Conservation (phyloP, 2,888 invertebrate genomes). For the Chrysolina oricalcia region DNA sequence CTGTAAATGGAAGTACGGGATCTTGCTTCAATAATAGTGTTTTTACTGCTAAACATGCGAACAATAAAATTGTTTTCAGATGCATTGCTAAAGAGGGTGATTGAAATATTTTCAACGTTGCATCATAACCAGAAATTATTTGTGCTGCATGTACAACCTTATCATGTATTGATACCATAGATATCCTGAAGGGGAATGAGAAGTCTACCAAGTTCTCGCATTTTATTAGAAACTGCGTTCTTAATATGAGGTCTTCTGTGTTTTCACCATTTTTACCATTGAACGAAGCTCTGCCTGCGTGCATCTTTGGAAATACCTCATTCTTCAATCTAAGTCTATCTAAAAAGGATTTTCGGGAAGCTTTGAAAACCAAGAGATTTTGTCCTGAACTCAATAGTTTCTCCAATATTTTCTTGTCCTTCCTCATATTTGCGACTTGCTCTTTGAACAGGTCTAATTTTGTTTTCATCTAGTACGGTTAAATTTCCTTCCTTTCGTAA, state of each 20-base stretch:
- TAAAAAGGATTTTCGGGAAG: conserved; percentile 47
- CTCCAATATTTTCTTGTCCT: conserved; percentile 13
- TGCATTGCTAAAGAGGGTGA: conserved; percentile 55
- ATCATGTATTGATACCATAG: conserved; percentile 38
- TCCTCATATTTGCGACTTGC: conserved; percentile 30
- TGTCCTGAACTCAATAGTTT: conserved; percentile 47
- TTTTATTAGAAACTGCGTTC: conserved; percentile 55
- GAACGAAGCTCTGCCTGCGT: too few species aligned
- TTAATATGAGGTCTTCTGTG: conserved; percentile 57
- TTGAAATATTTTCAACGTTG: conserved; percentile 46
- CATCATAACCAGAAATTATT: conserved; percentile 51
- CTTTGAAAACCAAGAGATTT: conserved; percentile 47
- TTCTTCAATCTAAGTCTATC: conserved; percentile 52
- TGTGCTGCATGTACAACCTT: conserved; percentile 45
- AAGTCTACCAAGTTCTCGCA: conserved; percentile 55
- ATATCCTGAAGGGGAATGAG: conserved; percentile 47
- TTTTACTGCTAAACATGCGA: conserved; percentile 50
- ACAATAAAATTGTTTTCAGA: conserved; percentile 51
- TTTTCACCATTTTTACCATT: conserved; percentile 55
- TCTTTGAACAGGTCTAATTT: conserved; percentile 53
- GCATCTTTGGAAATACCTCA: conserved; percentile 55
- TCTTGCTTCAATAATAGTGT: conserved; percentile 49
- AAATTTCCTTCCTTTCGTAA: conserved; percentile 54
- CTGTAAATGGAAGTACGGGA: conserved; percentile 45
- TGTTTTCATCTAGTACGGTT: conserved; percentile 42